These are phyloP conservation scores for Emydura subglobosa DNA, from an alignment of 2,113 vertebrate species.

Conservation along the genomic window DNA sequence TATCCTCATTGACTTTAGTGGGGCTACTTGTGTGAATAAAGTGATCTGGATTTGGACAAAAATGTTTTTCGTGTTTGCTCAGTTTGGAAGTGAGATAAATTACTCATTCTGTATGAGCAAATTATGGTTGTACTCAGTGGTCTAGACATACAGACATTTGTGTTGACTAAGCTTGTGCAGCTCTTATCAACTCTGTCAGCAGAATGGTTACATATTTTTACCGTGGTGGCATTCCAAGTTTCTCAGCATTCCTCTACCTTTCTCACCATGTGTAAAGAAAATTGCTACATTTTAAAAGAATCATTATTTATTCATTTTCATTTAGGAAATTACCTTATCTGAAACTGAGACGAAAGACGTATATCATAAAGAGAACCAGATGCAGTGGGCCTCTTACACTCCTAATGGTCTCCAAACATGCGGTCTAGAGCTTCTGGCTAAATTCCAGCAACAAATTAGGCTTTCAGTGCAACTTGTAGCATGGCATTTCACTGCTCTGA, in stretches of 20 bases:
- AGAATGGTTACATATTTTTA: slow-evolving; percentile 42
- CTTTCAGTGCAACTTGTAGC: slow-evolving; percentile 25
- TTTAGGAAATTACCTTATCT: slow-evolving; percentile 37
- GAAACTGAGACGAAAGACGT: slow-evolving; percentile 24
- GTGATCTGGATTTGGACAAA: slow-evolving; percentile 18
- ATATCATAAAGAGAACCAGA: slow-evolving; percentile 12
- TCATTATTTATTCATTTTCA: slow-evolving; percentile 35
- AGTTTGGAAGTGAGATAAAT: slow-evolving; percentile 70
- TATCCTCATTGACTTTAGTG: background rate
- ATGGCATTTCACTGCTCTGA: slow-evolving; percentile 6
- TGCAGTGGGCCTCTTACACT: slow-evolving; percentile 13
- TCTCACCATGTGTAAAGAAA: slow-evolving; percentile 29
- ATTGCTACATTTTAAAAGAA: background rate
- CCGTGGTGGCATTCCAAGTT: slow-evolving; percentile 2
- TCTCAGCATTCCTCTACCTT: slow-evolving; percentile 31
- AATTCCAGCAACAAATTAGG: slow-evolving; percentile 37
- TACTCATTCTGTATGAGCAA: slow-evolving; percentile 60
- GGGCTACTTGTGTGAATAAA: background rate
- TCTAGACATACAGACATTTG: slow-evolving; percentile 69
- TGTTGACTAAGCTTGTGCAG: slow-evolving; percentile 53
- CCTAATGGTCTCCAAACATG: slow-evolving; percentile 25
- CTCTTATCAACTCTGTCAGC: slow-evolving; percentile 53
- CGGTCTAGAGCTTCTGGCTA: slow-evolving; percentile 45
- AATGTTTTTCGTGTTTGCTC: slow-evolving; percentile 45
- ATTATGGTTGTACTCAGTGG: slow-evolving; percentile 45